These are phyloP conservation scores for Hymenopus coronatus DNA, from an alignment of 2,888 invertebrate genomes.

Conservation along the genomic window DNA sequence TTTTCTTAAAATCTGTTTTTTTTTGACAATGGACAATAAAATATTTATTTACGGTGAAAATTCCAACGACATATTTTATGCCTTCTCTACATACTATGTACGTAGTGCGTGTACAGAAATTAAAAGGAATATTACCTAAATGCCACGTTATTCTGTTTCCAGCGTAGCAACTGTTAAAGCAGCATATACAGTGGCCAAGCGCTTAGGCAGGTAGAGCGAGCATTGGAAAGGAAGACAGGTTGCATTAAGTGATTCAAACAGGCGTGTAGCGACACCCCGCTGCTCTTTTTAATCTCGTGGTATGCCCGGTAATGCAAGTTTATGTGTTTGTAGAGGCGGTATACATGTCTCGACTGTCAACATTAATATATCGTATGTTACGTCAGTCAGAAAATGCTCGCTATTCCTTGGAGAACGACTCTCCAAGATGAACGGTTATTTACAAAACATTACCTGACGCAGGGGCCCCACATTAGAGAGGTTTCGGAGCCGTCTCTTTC, in stretches of 20 bases:
- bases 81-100: no score
- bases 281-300: neutral
- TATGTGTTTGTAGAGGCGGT: neutral
- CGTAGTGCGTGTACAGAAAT: no score
- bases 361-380: neutral
- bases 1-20: no score
- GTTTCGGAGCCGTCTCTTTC: neutral
- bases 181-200: neutral
- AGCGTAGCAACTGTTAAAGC: no score
- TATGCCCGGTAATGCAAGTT: neutral
- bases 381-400: neutral
- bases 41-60: no score
- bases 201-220: neutral
- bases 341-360: neutral
- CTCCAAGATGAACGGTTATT: neutral
- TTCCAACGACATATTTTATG: no score
- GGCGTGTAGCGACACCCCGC: neutral
- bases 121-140: no score
- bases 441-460: neutral
- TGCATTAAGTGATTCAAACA: neutral
- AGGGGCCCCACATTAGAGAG: neutral
- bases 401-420: neutral
- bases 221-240: neutral
- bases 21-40: no score
- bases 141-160: no score